These are phyloP conservation scores for Philonicus albiceps DNA, from an alignment of 2,888 invertebrate species.

Conservation along the genomic window DNA sequence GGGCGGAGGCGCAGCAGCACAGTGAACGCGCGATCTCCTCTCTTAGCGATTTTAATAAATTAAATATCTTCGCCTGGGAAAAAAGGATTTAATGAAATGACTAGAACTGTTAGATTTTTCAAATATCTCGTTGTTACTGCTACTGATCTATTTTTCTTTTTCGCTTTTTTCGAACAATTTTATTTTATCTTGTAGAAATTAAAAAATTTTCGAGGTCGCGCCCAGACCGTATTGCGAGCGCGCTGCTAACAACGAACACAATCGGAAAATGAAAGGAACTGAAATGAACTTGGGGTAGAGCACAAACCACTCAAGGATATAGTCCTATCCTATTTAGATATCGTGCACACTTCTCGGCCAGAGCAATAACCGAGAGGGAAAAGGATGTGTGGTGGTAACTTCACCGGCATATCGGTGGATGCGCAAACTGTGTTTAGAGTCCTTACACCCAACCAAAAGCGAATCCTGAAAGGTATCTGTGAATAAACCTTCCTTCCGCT, in stretches of 20 bases:
- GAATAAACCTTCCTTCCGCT: background rate
- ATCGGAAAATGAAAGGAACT: constrained; percentile 61
- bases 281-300: constrained; percentile 49
- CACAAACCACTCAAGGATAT: constrained; percentile 19
- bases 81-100: background rate
- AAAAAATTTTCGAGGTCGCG: constrained; percentile 53
- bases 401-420: background rate
- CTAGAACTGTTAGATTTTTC: constrained; percentile 26
- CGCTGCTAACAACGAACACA: constrained; percentile 58
- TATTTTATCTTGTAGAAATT: background rate
- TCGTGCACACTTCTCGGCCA: background rate
- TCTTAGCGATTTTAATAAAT: background rate
- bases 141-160: background rate
- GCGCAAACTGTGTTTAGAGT: background rate
- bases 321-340: background rate
- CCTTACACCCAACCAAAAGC: background rate
- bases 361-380: background rate
- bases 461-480: background rate
- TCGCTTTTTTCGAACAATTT: background rate
- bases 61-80: background rate
- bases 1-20: background rate
- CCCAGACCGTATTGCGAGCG: constrained; percentile 58
- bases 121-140: background rate
- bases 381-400: background rate
- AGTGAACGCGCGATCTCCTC: background rate